These are phyloP conservation scores for Istiophorus platypterus DNA, from an alignment of 2,113 vertebrate genomes.

Conservation along the genomic window DNA sequence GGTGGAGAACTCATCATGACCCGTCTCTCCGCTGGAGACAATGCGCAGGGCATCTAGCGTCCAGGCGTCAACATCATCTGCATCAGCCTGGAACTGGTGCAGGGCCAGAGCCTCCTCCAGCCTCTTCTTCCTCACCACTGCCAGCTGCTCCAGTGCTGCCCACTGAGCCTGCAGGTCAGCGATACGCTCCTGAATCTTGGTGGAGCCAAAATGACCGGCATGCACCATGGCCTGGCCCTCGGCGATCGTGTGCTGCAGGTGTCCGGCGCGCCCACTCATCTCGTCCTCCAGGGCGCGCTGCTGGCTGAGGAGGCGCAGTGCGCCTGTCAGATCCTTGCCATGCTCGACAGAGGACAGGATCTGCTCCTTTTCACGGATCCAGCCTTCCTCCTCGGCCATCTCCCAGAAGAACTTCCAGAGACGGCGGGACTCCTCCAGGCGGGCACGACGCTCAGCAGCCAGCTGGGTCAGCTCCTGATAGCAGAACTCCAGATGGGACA, in stretches of 20 bases:
- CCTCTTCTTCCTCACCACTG: constrained; percentile 87
- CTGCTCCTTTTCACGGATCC: constrained; percentile 97
- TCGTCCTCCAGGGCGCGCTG: constrained; percentile 95
- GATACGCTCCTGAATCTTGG: constrained; percentile 91
- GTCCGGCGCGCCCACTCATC: constrained; percentile 91
- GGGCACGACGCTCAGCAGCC: constrained; percentile 90
- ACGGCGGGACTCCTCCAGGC: constrained; percentile 93
- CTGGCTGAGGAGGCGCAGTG: constrained; percentile 92
- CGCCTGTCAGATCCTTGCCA: constrained; percentile 93
- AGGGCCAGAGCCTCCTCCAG: constrained; percentile 91
- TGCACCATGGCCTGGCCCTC: constrained; percentile 93
- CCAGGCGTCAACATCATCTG: constrained; percentile 93
- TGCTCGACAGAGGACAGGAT: constrained; percentile 93
- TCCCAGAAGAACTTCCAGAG: constrained; percentile 99
- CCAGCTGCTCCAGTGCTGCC: constrained; percentile 92
- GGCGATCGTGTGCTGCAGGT: constrained; percentile 91
- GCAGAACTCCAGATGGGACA: constrained; percentile 96
- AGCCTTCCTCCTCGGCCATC: constrained; percentile 97
- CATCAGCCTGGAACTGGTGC: constrained; percentile 95
- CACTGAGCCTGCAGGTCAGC: constrained; percentile 92
- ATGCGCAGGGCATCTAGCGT: constrained; percentile 94
- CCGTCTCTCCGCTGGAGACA: constrained; percentile 94
- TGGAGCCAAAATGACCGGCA: constrained; percentile 91
- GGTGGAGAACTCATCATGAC: constrained; percentile 95
- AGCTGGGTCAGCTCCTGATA: constrained; percentile 96